A percentile compares a stretch with the other conserved stretches of the same genome.
Evolutionary conservation across 1,140 invertebrate genomes (phyloP).

Genomic region (Eufriesea mexicana): DNA sequence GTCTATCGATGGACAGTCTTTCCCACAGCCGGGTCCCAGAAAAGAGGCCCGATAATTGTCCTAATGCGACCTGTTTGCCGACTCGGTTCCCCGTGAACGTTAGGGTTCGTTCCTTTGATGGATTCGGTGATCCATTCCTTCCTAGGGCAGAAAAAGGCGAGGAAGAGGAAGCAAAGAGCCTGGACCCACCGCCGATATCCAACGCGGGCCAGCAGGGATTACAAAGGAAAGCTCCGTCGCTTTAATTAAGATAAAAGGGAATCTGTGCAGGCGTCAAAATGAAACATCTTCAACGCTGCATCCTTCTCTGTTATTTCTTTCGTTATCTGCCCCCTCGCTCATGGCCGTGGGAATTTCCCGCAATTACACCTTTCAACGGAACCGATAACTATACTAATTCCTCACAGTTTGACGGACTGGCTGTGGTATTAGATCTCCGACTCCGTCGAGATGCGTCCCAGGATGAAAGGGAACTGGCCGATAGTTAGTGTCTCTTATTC

Average conservation of each 20-base stretch:
- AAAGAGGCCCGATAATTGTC: constrained; percentile 65
- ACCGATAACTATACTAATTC: constrained; percentile 47
- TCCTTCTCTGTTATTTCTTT: not conserved
- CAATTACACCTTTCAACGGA: constrained; percentile 11
- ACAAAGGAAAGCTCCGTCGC: constrained; percentile 29
- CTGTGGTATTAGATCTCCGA: not conserved
- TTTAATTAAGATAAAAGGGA: constrained; percentile 55
- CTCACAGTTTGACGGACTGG: not conserved
- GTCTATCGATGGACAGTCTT: constrained; percentile 48
- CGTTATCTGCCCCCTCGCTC: constrained; percentile 21
- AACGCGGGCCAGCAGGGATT: not conserved
- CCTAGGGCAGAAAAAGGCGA: not conserved
- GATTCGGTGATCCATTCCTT: not conserved
- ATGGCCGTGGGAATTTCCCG: constrained; percentile 21
- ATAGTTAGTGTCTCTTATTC: not conserved
- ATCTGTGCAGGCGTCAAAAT: constrained; percentile 40
- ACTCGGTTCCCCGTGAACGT: constrained; percentile 48
- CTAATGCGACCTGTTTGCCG: constrained; percentile 67
- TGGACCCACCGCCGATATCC: not conserved
- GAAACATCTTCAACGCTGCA: not conserved
- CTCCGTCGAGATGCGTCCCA: not conserved
- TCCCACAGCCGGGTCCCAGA: constrained; percentile 58
- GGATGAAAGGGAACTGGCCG: not conserved
- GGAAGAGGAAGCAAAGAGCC: not conserved
- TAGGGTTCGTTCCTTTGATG: constrained; percentile 32